Percentiles rank a stretch among this genome's conserved stretches.
Conservation (phyloP, 2,113 vertebrate genomes). For the Alectura lathami region DNA sequence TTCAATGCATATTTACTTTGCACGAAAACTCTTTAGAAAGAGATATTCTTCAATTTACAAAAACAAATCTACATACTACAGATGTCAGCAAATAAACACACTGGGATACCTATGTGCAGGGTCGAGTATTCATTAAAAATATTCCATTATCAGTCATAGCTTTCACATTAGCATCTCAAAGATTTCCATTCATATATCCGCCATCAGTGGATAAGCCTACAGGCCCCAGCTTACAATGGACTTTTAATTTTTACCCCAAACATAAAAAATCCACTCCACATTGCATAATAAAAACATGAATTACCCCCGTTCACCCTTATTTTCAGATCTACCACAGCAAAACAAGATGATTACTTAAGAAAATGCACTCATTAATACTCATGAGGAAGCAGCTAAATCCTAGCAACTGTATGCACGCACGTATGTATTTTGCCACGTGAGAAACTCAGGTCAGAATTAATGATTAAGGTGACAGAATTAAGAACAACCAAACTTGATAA, state of each 20-base stretch:
- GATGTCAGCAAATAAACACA: not conserved
- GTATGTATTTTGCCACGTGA: not conserved
- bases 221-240: not conserved
- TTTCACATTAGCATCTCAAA: not conserved
- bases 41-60: not conserved
- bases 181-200: not conserved
- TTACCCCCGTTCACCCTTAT: not conserved
- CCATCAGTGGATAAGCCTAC: not conserved
- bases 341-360: not conserved
- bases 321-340: not conserved
- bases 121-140: not conserved
- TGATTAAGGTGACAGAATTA: not conserved
- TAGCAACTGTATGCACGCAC: not conserved
- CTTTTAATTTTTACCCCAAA: not conserved
- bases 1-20: not conserved
- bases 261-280: not conserved
- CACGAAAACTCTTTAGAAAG: not conserved
- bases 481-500: not conserved
- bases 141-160: not conserved
- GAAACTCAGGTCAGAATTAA: not conserved
- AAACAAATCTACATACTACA: not conserved
- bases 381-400: not conserved
- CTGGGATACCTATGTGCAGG: not conserved
- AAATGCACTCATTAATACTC: not conserved
- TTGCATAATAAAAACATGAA: not conserved